These are phyloP conservation scores for Galemys pyrenaicus DNA, from an alignment of 2,113 vertebrate species.

Conservation along the genomic window DNA sequence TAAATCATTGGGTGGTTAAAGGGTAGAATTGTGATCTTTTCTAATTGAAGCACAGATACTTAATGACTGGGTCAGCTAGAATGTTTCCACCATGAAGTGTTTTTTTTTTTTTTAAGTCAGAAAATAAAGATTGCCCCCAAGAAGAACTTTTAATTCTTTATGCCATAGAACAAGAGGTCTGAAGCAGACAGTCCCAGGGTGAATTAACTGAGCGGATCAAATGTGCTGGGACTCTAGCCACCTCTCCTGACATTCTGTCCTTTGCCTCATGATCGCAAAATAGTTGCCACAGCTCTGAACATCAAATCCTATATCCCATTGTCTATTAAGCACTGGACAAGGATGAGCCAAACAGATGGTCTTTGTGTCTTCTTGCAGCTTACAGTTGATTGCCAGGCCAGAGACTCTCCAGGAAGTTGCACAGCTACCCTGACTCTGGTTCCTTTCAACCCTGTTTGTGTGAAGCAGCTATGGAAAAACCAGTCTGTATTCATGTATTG, in stretches of 20 bases:
- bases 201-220: background rate
- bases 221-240: background rate
- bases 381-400: accelerated
- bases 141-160: background rate
- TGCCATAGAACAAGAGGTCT: background rate
- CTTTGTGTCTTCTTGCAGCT: background rate
- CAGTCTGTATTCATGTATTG: too few relatives aligned
- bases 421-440: background rate
- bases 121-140: background rate
- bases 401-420: background rate
- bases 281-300: background rate
- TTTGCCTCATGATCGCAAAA: conserved; percentile 14
- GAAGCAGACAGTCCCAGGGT: background rate
- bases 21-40: accelerated
- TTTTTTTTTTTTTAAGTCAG: background rate
- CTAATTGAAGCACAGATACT: accelerated
- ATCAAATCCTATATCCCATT: background rate
- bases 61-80: background rate
- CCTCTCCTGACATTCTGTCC: background rate
- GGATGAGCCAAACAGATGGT: background rate
- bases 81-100: background rate
- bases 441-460: background rate
- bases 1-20: background rate
- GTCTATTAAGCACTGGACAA: background rate
- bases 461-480: background rate